Base-by-base conservation (phyloP, 2,888 invertebrate species). In the Pegoplata infirma region DNA sequence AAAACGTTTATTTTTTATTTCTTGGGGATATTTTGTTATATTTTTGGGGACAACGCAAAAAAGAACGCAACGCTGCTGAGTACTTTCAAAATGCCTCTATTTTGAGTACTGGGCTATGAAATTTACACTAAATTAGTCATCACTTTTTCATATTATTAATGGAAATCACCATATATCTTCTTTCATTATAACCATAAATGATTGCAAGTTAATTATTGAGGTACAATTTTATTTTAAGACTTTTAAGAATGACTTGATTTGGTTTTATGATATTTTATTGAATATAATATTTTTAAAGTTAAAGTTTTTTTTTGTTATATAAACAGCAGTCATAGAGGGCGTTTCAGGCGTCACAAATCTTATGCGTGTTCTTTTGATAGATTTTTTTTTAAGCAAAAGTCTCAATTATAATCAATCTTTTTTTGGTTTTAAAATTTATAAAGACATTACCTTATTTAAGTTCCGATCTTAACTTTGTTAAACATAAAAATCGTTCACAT, bases 211-310 rank as follows among this genome's bases (percentile, higher is more conserved):
- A 80, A 80, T 77, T 77, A 80, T 71, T 63, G 53, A 53, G 61
- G 69, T 80, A 73, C 75, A 75, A 74, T 64, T 64, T 69, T 36
- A 49, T 64, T 40, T 47, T 63, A 66, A 75, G 7, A 58, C 74
- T 71, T 55, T 74, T 63, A 79, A 74, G 55, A 75, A 71, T 67
- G 59, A 61, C 66, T 79, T 78, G 79, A 80, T 77, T 83, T 82
- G 76, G 75, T 75, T 68, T 73, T 51, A 84, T 81, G 77, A 47
- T 67, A 44, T 73, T 76, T 46, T 83, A 82, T 84, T 82, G 40
- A 83, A 84, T 82, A 82, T 64, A 53, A 59, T 73, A 68, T 21
- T 55, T 66, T 64, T 61, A 51, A 17, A 32, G 47, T 58, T 61
- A 61, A 64, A 64, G 46, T 25, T 28, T 28, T 78, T 71, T 32